Evolutionary conservation across 2,888 invertebrate species (phyloP), one percentile per base, ranked within the genome.

Genomic region (Mimumesa dahlbomi): DNA sequence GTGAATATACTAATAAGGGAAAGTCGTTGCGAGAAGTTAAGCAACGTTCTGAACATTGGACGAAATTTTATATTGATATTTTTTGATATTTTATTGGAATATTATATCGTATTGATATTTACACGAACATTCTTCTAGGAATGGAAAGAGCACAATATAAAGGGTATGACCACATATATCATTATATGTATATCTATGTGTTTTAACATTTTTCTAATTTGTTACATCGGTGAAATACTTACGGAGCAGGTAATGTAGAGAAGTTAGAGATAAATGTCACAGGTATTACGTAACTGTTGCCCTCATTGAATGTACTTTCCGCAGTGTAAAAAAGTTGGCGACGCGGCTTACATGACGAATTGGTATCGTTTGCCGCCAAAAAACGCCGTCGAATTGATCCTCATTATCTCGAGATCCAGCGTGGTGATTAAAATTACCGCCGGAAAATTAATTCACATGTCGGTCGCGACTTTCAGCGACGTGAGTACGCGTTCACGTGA

Each of bases 241-340:
- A 48, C 61, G 1, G 67, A 77, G 14, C 72, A 79, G 75, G 81
- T 82, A 81, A 34, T 4, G 34, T 34, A 7, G 34, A 9, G 7
- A 2, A 29, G 9, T 29, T 29, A 9, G 6, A 6, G 29, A 2
- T 0, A 9, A 29, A 9, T 2, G 29, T 2, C 29, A 2, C 1
- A 2, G 29, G 2, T 0, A 29, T 29, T 29, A 9, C 29, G 1
- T 2, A 9, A 2, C 6, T 9, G 9, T 29, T 29, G 9, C 1
- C 9, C 1, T 9, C 6, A 29, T 29, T 6, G 1, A 29, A 29
- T 29, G 9, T 9, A 9, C 9, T 29, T 9, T 29, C 9, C 9
- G 25, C 52, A 84, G 83, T 79, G 83, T n/a, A 50, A 48, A 21
- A 67, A 72, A 59, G 57, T 84, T n/a, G 83, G 84, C 1, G 75